Evolutionary conservation across 1,140 invertebrate genomes (phyloP), one percentile per base, ranked within the genome.

Genomic region (Atta colombica): DNA sequence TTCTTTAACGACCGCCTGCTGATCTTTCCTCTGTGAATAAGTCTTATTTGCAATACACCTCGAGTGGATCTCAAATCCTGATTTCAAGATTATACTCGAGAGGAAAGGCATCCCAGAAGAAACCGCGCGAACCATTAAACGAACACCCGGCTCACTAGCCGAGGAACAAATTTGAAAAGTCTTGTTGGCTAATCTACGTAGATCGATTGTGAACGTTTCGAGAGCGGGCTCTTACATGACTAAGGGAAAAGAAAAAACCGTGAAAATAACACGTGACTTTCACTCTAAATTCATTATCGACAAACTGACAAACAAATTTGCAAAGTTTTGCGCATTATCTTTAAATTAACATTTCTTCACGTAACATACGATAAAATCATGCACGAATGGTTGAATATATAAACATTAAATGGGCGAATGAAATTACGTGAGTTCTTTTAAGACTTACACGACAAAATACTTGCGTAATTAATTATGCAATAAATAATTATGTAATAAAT

Each of bases 191-290:
- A 89, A 89, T 91, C 88, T 88, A 86, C 84, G 53, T 86, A 66
- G 87, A 90, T 87, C 88, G 87, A 3, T 45, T 87, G 82, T 55
- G 78, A 88, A 86, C 88, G 91, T 78, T 89, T 91, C 91, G 86
- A 92, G 87, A 91, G 91, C 86, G 85, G 87, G 90, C 86, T 91
- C 68, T 69, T 35, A 75, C 28, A 61, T 86, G 85, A 88, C 86
- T 85, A 58, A 71, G 72, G 31, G 28, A 80, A 90, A 87, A 75
- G 14, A 58, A 77, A 77, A 55, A 55, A 35, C 66, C 10, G 6
- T 53, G 21, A 61, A 74, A 74, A 74, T 84, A 84, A 75, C 69
- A 49, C 25, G 14, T 25, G 55, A 18, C 25, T 81, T 72, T 61
- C 10, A 28, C 16, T 53, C 12, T 21, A 2, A 39, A 35, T 1